Base-by-base conservation (phyloP, 1,140 invertebrate genomes). In the Nomia melanderi region DNA sequence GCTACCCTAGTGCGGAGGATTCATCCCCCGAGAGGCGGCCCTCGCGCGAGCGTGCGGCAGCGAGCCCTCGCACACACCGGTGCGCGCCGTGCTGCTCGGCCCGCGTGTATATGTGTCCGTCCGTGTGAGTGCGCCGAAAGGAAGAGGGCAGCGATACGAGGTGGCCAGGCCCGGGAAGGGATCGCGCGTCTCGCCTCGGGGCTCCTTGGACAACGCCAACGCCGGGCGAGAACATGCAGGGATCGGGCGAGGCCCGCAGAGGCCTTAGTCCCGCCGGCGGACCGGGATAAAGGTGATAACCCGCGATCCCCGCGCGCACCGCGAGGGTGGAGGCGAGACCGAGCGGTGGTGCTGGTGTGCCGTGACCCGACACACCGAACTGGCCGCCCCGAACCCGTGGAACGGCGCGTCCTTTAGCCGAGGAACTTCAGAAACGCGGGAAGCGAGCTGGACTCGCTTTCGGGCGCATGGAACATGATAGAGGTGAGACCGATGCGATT, bases 391-490 rank as follows among this genome's bases (percentile, higher is more conserved):
- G 57, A 71, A 64, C 59, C 33, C 69, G 39, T 44, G 71, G 60
- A 54, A n/a, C n/a, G n/a, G n/a, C 66, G 57, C 66, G 74, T 54
- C 73, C 56, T 63, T 25, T 75, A 54, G n/a, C 63, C 69, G 62
- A 63, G 33, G 77, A 67, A 60, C 25, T 50, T 69, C 33, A 23
- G 84, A 79, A 79, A 82, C 83, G 83, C 82, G 87, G 86, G 85
- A 82, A 88, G 92, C 92, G 91, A 92, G 92, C 91, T 88, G 86
- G 88, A 85, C 92, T 92, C 91, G 92, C 92, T 89, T 86, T 85
- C 84, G 81, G 87, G 84, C 89, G 92, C 90, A 92, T 92, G 90
- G 91, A 92, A 91, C 88, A 92, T 92, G 92, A 90, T 92, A 91
- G 91, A 92, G 92, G 92, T 92, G 86, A 91, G 90, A 44, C 53